Evolutionary conservation across 1,140 invertebrate genomes (phyloP), one percentile per base, ranked within the genome.

Genomic region (Cheumatopsyche charites): DNA sequence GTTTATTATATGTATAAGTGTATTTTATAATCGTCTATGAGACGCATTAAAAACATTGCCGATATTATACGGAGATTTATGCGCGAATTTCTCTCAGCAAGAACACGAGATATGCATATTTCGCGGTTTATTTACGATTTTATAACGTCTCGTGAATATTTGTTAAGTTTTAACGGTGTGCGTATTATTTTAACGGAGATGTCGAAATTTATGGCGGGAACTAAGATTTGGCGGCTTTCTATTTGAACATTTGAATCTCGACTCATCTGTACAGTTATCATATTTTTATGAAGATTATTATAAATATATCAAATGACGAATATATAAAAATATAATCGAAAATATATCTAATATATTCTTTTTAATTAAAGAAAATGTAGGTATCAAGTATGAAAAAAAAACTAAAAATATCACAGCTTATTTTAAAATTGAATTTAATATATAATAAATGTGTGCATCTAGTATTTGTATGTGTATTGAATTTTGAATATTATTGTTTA

Each of bases 1-100:
- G 19, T 58, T 13, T 23, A 58, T 25, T 7, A 1, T 12, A 7
- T 21, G 23, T 25, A 25, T 25, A 58, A 9, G 23, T n/a, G 17
- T 45, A n/a, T n/a, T n/a, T n/a, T n/a, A n/a, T 45, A 58, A 21
- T 21, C 21, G 19, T 58, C 55, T 58, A 58, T 58, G 55, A 58
- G 21, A 25, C 12, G 23, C 23, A 58, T 23, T 23, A 11, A 23
- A 52, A 52, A 52, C 19, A 15, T 13, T 52, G 47, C 15, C 9
- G 19, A 52, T 52, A 52, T 52, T 17, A 9, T 36, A 9, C 29
- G 29, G 19, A 52, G 47, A 52, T 52, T 52, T 52, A 52, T 52
- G 7, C 4, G 47, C 4, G 47, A 52, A 17, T 52, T 52, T 52
- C 15, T 5, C 45, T 3, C 12, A 52, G 47, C 19, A 6, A 17